Evolutionary conservation across 2,113 vertebrate species (phyloP).

Genomic region (Melanocharis versteri): DNA sequence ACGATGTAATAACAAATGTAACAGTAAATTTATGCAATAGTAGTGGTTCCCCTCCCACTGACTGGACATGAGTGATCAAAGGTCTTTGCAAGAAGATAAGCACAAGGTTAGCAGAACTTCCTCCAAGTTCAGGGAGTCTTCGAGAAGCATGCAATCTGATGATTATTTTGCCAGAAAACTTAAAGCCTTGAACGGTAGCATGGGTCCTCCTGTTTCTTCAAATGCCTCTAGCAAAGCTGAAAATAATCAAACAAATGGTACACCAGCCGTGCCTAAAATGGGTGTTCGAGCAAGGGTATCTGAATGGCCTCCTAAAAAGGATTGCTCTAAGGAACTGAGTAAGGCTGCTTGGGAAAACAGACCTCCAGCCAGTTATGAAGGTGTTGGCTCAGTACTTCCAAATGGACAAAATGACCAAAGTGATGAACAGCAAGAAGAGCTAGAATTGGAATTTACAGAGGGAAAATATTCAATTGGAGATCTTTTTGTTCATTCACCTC

Average conservation of each 20-base stretch:
- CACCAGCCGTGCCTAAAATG: conserved; percentile 95
- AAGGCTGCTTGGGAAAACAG: conserved; percentile 83
- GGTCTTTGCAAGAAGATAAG: conserved; percentile 79
- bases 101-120: conserved; percentile 77
- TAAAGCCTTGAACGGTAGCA: conserved; percentile 86
- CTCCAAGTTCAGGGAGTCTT: conserved; percentile 79
- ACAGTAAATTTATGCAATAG: conserved; percentile 59
- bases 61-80: conserved; percentile 85
- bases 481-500: conserved; percentile 84
- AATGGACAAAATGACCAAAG: conserved; percentile 85
- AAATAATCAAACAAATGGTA: conserved; percentile 82
- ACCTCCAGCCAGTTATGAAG: conserved; percentile 80
- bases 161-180: conserved; percentile 92
- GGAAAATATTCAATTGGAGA: conserved; percentile 82
- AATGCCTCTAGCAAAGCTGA: conserved; percentile 79
- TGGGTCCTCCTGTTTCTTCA: conserved; percentile 81
- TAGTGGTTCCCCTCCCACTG: conserved; percentile 29
- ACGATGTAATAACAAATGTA: conserved; percentile 71
- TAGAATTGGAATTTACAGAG: conserved; percentile 83
- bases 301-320: conserved; percentile 94
- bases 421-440: conserved; percentile 76
- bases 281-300: conserved; percentile 93
- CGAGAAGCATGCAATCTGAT: conserved; percentile 90
- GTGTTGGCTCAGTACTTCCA: conserved; percentile 77
- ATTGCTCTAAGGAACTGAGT: conserved; percentile 75